These are phyloP conservation scores for Torymus auratus DNA, from an alignment of 2,888 invertebrate species.

Conservation along the genomic window DNA sequence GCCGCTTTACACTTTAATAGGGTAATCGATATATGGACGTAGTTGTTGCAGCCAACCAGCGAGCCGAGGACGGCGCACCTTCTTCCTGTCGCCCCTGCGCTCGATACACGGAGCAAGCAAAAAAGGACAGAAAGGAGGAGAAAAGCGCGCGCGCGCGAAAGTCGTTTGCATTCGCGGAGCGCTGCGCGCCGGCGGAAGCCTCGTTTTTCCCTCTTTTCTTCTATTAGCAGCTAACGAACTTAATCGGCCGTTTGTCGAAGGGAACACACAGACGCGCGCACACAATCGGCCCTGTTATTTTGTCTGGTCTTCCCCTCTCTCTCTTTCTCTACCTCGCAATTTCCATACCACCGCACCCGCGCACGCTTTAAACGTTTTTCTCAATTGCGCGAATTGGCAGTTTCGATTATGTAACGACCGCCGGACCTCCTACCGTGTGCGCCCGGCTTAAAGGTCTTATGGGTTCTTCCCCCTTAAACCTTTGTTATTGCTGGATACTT, in stretches of 20 bases:
- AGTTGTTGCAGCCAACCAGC: constrained; percentile 48
- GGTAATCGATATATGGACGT: constrained; percentile 58
- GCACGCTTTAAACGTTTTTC: constrained; percentile 45
- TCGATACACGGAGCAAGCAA: background rate
- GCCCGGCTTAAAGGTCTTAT: constrained; percentile 29
- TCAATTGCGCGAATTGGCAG: constrained; percentile 46
- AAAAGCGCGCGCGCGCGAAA: background rate
- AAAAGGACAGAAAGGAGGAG: constrained; percentile 5
- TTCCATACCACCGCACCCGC: constrained; percentile 32
- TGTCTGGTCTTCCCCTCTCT: background rate
- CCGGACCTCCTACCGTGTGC: too few species aligned
- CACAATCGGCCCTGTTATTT: constrained; percentile 52
- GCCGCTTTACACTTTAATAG: constrained; percentile 57
- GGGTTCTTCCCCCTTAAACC: constrained; percentile 31
- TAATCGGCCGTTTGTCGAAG: constrained; percentile 55
- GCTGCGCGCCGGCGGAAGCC: constrained; percentile 28
- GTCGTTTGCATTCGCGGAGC: constrained; percentile 46
- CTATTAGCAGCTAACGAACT: constrained; percentile 58
- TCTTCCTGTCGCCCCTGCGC: constrained; percentile 13
- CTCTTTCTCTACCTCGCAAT: constrained; percentile 3
- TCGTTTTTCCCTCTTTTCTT: constrained; percentile 50
- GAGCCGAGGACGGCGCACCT: too few species aligned
- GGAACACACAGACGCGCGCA: background rate
- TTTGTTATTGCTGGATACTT: constrained; percentile 24
- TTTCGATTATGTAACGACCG: constrained; percentile 50